Evolutionary conservation across 2,888 invertebrate genomes (phyloP), one percentile per base, ranked within the genome.

Genomic region (Antheraea assamensis): DNA sequence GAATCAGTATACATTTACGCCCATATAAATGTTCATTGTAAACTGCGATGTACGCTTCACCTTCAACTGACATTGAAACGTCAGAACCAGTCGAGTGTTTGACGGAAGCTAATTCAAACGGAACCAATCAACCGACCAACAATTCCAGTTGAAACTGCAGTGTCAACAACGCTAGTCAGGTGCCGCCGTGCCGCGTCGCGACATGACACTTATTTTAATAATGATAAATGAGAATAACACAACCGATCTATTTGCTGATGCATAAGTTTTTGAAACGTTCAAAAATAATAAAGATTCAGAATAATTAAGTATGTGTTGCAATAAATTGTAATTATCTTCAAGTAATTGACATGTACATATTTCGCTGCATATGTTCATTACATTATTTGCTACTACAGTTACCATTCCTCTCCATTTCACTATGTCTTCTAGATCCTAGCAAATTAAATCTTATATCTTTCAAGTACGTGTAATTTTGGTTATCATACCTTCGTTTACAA

Each of bases 131-230:
- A 24, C 24, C 10, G 10, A 24, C 58, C n/a, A n/a, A n/a, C n/a
- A n/a, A n/a, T 58, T 13, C 13, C 24, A 35, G 35, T 13, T n/a
- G n/a, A 68, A 64, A 68, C 35, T 68, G 68, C 35, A 68, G 21
- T 68, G 68, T 68, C 68, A 68, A 68, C 68, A 68, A 68, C 17
- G 30, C 61, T 64, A 64, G 61, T 15, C 35, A 35, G 68, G 35
- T 35, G 68, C 68, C 35, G n/a, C 10, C 61, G 27, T n/a, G n/a
- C 10, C 61, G 27, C 58, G 58, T 24, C 58, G 30, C 61, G 61
- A 15, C 61, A 13, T 58, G 17, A 35, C 68, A 35, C 35, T 68
- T 68, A 68, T 68, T 35, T n/a, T 21, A 31, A 68, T 68, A 21
- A 68, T 68, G 68, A 68, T 35, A 68, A 68, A 35, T 64, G 30